Percentiles rank a stretch among this genome's conserved stretches.
These are phyloP conservation scores for Poicephalus meyeri DNA, from an alignment of 2,113 vertebrate species.

Conservation along the genomic window DNA sequence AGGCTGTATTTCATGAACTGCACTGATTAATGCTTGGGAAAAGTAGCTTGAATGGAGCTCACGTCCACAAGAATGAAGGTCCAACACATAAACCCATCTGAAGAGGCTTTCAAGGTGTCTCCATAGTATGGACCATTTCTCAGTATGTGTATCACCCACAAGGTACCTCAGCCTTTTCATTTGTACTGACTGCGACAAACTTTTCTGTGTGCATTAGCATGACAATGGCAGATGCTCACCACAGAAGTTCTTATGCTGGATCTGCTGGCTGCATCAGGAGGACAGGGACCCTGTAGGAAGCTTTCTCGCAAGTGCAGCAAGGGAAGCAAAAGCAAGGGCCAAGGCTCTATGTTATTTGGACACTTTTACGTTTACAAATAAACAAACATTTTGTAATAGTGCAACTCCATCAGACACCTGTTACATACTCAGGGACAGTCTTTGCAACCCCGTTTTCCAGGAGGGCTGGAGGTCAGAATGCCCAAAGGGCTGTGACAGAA, in stretches of 20 bases:
- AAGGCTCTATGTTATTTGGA: not conserved
- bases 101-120: not conserved
- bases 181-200: not conserved
- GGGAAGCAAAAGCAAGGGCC: not conserved
- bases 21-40: not conserved
- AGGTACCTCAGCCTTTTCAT: not conserved
- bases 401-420: not conserved
- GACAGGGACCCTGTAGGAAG: not conserved
- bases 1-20: not conserved
- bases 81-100: not conserved
- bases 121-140: not conserved
- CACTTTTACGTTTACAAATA: not conserved
- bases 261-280: not conserved
- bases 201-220: not conserved
- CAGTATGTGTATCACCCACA: fast-evolving
- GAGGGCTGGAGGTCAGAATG: not conserved
- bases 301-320: not conserved
- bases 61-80: not conserved
- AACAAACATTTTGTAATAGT: not conserved
- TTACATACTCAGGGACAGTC: not conserved
- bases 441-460: fast-evolving
- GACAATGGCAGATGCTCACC: not conserved
- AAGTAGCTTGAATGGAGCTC: not conserved
- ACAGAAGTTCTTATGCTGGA: not conserved
- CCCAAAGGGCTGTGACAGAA: not conserved